Percentiles rank a stretch among this genome's conserved stretches.
These are phyloP conservation scores for Cataglyphis rosenhaueri DNA, from an alignment of 2,888 invertebrate genomes.

Conservation along the genomic window DNA sequence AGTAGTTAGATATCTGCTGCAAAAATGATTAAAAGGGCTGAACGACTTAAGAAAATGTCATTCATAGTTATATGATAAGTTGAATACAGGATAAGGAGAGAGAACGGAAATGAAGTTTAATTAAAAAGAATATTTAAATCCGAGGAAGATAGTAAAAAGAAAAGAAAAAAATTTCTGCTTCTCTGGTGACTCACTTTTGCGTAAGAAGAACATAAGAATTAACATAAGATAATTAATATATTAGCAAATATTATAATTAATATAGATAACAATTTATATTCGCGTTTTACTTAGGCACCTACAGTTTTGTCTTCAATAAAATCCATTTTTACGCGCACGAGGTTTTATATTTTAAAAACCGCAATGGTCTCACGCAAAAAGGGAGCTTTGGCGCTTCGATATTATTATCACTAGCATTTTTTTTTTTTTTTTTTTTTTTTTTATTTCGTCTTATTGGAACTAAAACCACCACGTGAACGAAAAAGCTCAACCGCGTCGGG, in stretches of 20 bases:
- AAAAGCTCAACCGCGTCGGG: conserved; percentile 20
- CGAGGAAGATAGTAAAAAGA: not conserved
- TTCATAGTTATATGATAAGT: not conserved
- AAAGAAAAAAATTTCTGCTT: not conserved
- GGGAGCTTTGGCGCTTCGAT: not conserved
- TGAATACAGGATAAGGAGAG: not conserved
- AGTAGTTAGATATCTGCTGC: not conserved
- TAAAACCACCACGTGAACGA: not conserved
- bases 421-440: not conserved
- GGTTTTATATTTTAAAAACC: conserved; percentile 9
- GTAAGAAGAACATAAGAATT: not conserved
- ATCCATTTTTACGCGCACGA: not conserved
- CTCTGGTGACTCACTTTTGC: not conserved
- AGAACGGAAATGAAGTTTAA: not conserved
- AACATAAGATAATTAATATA: not conserved
- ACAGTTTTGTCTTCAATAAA: not conserved
- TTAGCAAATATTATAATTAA: not conserved
- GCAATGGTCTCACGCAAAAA: not conserved
- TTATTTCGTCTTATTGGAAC: not conserved
- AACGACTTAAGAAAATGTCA: not conserved
- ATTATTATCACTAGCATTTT: not conserved
- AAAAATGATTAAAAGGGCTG: not conserved
- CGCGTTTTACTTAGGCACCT: not conserved
- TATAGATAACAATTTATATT: not conserved
- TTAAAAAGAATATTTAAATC: not conserved